Evolutionary conservation across 1,140 invertebrate genomes (phyloP).

Genomic region (Epicauta chinensis): DNA sequence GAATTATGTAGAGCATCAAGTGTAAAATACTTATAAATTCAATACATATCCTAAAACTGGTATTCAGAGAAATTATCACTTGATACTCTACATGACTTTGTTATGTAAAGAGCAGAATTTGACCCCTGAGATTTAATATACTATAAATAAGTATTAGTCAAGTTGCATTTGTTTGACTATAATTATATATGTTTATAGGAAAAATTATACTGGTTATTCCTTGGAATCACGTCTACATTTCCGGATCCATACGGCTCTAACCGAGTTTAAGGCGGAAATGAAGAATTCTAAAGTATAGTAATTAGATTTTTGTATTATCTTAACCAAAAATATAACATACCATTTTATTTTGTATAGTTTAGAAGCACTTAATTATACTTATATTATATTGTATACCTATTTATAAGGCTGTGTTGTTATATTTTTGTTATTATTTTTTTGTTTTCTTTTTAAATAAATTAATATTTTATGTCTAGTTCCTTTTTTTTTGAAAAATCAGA

Average conservation of each 20-base stretch:
- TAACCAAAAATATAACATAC: constrained; percentile 1
- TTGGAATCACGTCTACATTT: constrained; percentile 90
- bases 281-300: constrained; percentile 12
- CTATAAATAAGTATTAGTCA: too few relatives aligned
- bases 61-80: too few relatives aligned
- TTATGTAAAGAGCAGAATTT: too few relatives aligned
- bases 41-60: too few relatives aligned
- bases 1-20: too few relatives aligned
- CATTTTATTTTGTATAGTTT: too few relatives aligned
- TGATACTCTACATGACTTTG: too few relatives aligned
- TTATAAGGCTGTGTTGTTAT: constrained; percentile 16
- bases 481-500: constrained; percentile 5
- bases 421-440: constrained; percentile 6
- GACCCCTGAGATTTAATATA: too few relatives aligned
- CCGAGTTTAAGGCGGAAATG: constrained; percentile 45
- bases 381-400: constrained; percentile 2
- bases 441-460: constrained; percentile 13
- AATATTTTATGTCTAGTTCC: constrained; percentile 5
- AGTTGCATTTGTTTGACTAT: background rate
- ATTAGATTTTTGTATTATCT: background rate
- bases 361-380: background rate
- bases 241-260: constrained; percentile 75
- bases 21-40: too few relatives aligned
- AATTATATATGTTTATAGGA: constrained; percentile 53
- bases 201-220: constrained; percentile 83